These are phyloP conservation scores for Cuculus canorus DNA, from an alignment of 2,797 vertebrate genomes.

Conservation along the genomic window DNA sequence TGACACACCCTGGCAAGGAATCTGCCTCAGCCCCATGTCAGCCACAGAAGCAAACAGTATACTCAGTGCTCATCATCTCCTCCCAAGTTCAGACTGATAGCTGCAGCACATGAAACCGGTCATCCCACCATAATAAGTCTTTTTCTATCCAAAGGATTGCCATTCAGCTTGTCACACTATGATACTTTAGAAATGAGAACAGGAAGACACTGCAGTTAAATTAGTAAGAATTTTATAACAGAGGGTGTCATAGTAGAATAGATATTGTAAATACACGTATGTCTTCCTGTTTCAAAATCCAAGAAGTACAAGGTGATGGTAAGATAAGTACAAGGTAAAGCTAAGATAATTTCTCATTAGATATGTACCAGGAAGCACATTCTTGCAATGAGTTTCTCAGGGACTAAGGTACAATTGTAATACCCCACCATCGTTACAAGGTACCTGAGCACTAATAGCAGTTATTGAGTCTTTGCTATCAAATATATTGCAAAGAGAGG, in stretches of 20 bases:
- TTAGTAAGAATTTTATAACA: background rate
- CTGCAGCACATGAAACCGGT: background rate
- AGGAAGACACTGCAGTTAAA: background rate
- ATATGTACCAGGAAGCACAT: background rate
- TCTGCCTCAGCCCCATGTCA: background rate
- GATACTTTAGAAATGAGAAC: background rate
- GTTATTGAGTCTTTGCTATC: background rate
- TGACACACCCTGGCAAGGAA: background rate
- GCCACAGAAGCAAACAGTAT: background rate
- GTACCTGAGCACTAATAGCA: background rate
- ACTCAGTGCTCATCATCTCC: background rate
- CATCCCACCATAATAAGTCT: background rate
- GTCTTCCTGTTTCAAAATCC: background rate
- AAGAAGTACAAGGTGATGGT: background rate
- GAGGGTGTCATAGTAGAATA: background rate
- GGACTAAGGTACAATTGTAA: background rate
- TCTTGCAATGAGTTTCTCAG: background rate
- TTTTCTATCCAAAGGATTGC: background rate
- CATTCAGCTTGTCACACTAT: background rate
- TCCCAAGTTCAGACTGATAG: background rate
- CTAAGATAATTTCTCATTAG: background rate
- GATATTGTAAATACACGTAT: background rate
- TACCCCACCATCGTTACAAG: background rate
- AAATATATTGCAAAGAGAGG: background rate
- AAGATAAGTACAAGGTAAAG: too few species aligned